Percentiles rank a stretch among this genome's conserved stretches.
These are phyloP conservation scores for Todiramphus chloris DNA, from an alignment of 2,113 vertebrate genomes.

Conservation along the genomic window DNA sequence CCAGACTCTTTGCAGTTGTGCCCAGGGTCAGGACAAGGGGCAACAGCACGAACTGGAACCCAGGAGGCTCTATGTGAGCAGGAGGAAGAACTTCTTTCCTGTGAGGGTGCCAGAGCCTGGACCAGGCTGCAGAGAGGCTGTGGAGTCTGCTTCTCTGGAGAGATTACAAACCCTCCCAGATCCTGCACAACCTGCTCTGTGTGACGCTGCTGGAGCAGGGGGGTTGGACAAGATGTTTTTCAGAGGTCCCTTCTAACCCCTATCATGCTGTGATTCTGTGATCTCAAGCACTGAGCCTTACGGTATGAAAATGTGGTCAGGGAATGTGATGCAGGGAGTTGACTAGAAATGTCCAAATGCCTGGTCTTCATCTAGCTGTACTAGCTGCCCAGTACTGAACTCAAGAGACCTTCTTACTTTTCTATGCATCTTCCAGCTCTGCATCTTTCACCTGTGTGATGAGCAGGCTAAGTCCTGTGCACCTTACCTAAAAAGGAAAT, in stretches of 20 bases:
- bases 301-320: neutral
- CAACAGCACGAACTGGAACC: neutral
- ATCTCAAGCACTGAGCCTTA: neutral
- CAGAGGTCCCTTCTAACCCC: neutral
- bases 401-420: neutral
- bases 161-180: neutral
- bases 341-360: neutral
- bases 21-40: neutral
- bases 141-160: neutral
- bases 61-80: neutral
- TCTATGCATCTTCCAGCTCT: neutral
- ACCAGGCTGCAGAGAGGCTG: neutral
- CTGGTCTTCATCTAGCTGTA: neutral
- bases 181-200: neutral
- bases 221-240: neutral
- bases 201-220: neutral
- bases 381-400: neutral
- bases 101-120: neutral
- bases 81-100: neutral
- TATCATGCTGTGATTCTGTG: neutral
- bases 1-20: neutral
- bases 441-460: neutral
- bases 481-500: neutral
- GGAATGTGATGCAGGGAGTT: neutral
- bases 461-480: no score